phyloP scores from a whole-genome alignment of 2,888 invertebrate species.

The Tiliacea citrago region DNA sequence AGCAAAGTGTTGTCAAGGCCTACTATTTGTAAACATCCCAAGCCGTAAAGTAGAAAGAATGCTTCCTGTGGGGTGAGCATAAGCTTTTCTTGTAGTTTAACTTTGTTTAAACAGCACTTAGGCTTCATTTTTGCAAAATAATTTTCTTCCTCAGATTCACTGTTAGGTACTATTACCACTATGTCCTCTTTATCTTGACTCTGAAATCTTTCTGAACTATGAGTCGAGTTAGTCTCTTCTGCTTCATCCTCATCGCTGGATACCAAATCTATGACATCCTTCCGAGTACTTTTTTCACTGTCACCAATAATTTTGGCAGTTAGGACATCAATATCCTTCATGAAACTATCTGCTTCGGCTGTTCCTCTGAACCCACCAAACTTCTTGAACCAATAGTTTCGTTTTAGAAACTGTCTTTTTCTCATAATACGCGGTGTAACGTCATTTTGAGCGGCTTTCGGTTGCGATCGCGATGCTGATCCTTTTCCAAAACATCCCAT shows the following conservation, averaged over 20 bases:
- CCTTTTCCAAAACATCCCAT: constrained; percentile 96
- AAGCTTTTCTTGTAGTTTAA: constrained; percentile 91
- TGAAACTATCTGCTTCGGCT: constrained; percentile 73
- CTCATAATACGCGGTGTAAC: constrained; percentile 87
- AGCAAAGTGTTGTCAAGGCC: constrained; percentile 88
- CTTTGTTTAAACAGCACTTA: constrained; percentile 90
- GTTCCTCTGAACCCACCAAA: constrained; percentile 73
- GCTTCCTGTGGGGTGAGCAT: constrained; percentile 94
- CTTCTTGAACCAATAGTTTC: constrained; percentile 90
- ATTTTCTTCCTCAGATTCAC: constrained; percentile 92
- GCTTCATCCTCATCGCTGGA: constrained; percentile 83
- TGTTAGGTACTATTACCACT: constrained; percentile 92
- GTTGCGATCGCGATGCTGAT: constrained; percentile 91
- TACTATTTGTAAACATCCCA: constrained; percentile 92
- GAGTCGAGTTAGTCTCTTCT: constrained; percentile 63
- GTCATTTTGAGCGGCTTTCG: constrained; percentile 81
- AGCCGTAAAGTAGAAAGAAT: constrained; percentile 92
- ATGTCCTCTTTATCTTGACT: constrained; percentile 79
- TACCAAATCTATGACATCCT: constrained; percentile 86
- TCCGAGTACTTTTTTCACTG: constrained; percentile 70
- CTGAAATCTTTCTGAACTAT: constrained; percentile 64
- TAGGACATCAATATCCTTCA: constrained; percentile 79
- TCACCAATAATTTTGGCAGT: constrained; percentile 78
- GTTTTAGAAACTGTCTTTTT: constrained; percentile 91
- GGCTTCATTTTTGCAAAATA: constrained; percentile 91